Conservation (phyloP, 2,797 vertebrate species). For the Pseudochirops corinnae region DNA sequence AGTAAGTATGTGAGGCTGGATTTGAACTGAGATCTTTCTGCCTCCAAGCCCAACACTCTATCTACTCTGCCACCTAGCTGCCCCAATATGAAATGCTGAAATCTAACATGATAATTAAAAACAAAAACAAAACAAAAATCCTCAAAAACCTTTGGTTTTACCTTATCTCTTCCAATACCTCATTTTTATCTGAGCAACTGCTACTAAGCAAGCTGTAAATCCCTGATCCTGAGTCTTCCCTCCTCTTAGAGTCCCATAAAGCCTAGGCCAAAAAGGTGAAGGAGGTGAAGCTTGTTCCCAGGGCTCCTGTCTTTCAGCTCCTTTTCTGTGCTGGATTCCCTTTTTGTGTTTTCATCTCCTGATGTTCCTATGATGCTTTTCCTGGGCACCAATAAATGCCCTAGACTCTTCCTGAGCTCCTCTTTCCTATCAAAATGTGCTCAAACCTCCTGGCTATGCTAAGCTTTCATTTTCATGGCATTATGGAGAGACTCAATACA, state of each 20-base stretch:
- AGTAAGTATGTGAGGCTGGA: background rate
- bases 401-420: background rate
- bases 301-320: conserved; percentile 10
- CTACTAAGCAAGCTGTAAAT: background rate
- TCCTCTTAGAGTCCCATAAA: background rate
- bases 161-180: background rate
- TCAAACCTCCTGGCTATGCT: background rate
- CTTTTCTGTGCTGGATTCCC: background rate
- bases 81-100: background rate
- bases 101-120: background rate
- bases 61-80: background rate
- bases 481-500: background rate
- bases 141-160: background rate
- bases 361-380: background rate
- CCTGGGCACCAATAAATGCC: background rate
- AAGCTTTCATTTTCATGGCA: background rate
- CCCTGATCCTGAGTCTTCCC: background rate
- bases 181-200: background rate
- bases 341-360: background rate
- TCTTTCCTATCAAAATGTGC: background rate
- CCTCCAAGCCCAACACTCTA: background rate
- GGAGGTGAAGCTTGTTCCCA: background rate
- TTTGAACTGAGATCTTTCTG: background rate
- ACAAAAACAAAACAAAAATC: background rate
- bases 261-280: background rate